These are phyloP conservation scores for Anolis carolinensis DNA, from an alignment of 2,113 vertebrate genomes.

Conservation along the genomic window DNA sequence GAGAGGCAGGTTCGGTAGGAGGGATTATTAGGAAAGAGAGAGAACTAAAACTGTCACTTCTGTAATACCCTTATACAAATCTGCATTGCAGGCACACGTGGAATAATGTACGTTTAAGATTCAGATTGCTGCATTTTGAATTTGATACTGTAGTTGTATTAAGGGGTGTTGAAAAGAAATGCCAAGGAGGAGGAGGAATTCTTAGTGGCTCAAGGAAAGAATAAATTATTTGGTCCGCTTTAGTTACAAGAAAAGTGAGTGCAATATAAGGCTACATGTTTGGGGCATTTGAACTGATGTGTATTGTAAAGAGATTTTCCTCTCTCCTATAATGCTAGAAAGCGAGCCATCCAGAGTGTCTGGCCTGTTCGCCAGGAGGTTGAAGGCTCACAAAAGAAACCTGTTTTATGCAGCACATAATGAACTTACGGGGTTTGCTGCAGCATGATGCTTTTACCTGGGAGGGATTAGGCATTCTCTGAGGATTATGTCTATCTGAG, in stretches of 20 bases:
- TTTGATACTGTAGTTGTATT: too few relatives aligned
- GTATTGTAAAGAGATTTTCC: not conserved
- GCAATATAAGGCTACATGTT: not conserved
- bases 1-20: not conserved
- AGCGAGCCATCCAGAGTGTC: not conserved
- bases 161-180: not conserved
- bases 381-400: not conserved
- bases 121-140: not conserved
- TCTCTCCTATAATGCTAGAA: not conserved
- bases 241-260: not conserved
- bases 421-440: not conserved
- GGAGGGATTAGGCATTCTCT: not conserved
- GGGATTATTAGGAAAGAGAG: not conserved
- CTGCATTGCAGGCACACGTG: not conserved
- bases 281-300: not conserved
- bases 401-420: not conserved
- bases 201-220: not conserved
- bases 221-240: not conserved
- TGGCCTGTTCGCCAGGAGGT: not conserved
- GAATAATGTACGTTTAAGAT: not conserved
- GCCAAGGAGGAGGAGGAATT: not conserved
- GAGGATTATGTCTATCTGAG: not conserved
- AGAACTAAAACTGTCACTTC: not conserved
- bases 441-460: not conserved
- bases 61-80: not conserved